These are phyloP conservation scores for Zosterops borbonicus DNA, from an alignment of 2,113 vertebrate genomes.

Conservation along the genomic window DNA sequence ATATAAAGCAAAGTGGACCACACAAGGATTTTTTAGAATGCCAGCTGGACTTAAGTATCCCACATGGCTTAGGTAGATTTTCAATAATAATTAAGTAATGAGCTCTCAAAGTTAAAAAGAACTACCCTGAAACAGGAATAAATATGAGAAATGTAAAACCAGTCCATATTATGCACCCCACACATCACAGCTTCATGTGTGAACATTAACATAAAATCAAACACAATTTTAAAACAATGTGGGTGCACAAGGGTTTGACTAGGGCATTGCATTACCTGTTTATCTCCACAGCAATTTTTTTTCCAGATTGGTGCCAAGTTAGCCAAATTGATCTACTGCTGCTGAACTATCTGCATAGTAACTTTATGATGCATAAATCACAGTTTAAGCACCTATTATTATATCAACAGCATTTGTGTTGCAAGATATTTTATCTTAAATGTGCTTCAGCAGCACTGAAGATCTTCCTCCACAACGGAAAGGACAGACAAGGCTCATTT, in stretches of 20 bases:
- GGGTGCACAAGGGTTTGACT: background rate
- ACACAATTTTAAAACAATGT: background rate
- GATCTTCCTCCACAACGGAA: background rate
- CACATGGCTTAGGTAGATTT: background rate
- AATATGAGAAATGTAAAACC: background rate
- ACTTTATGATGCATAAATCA: background rate
- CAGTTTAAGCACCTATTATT: background rate
- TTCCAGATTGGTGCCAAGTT: background rate
- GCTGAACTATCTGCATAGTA: background rate
- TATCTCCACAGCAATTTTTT: background rate
- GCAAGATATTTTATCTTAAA: background rate
- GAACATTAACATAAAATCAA: background rate
- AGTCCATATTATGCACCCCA: background rate
- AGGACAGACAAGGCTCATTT: background rate
- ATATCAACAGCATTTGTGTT: background rate
- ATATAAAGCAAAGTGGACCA: background rate
- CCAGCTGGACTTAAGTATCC: background rate
- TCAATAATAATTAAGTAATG: background rate
- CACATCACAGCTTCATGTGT: background rate
- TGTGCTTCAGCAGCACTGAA: background rate
- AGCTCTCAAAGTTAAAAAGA: background rate
- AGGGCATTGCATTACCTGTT: background rate
- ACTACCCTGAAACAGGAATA: background rate
- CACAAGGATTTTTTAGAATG: background rate
- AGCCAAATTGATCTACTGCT: background rate